phyloP scores from a whole-genome alignment of 2,113 vertebrate species.

The Stictonetta naevosa region DNA sequence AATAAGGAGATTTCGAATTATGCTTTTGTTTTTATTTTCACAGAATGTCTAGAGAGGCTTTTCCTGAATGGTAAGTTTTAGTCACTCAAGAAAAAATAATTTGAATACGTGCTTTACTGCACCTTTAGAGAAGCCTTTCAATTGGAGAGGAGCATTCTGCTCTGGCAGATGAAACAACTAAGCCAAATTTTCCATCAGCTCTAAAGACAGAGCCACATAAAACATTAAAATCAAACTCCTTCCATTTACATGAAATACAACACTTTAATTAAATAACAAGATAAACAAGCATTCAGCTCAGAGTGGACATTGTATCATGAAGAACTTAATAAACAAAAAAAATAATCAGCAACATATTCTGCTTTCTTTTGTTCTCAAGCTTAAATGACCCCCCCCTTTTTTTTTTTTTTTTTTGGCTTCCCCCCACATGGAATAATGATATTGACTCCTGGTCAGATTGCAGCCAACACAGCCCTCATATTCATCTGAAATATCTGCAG shows the following conservation, averaged over 20 bases:
- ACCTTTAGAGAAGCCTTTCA: neutral
- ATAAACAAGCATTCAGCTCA: neutral
- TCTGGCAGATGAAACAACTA: neutral
- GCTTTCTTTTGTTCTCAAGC: neutral
- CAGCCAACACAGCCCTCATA: neutral
- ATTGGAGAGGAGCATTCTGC: neutral
- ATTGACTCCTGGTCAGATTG: neutral
- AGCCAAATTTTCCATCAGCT: neutral
- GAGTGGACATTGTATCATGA: neutral
- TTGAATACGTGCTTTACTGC: neutral
- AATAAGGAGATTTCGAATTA: neutral
- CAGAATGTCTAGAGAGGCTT: neutral
- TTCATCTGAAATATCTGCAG: neutral
- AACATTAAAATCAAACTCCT: neutral
- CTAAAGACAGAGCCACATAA: neutral
- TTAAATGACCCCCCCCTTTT: neutral
- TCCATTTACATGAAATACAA: neutral
- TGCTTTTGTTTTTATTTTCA: neutral
- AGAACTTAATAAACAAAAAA: neutral
- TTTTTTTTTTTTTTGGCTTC: neutral
- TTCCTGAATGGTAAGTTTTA: neutral
- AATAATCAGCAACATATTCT: neutral
- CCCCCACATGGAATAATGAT: neutral
- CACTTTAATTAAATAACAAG: neutral
- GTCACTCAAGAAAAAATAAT: neutral